phyloP scores from a whole-genome alignment of 2,888 invertebrate genomes.

The Ametastegia equiseti region DNA sequence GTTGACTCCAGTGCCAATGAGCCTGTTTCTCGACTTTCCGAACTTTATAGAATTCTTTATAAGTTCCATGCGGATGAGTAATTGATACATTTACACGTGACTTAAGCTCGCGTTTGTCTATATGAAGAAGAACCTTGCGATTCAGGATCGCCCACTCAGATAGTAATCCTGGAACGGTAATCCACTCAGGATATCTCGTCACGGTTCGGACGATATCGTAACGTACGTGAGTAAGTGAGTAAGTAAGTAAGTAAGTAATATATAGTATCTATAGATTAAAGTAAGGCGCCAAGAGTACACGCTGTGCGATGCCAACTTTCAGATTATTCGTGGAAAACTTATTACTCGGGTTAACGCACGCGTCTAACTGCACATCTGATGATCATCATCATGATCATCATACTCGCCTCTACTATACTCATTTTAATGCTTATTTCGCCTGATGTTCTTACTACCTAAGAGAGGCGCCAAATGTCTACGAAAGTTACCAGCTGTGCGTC shows the following conservation, averaged over 20 bases:
- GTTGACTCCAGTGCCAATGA: no score
- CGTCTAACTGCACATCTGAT: conserved; percentile 42
- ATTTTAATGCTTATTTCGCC: conserved; percentile 8
- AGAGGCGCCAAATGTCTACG: conserved; percentile 37
- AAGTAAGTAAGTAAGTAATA: neutral
- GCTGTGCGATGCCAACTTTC: conserved; percentile 27
- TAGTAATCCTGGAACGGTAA: conserved; percentile 5
- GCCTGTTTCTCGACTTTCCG: neutral
- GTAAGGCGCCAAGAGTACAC: conserved; percentile 31
- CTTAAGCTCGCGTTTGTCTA: neutral
- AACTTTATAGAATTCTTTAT: neutral
- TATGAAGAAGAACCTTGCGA: neutral
- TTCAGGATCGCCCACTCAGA: neutral
- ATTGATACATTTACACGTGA: neutral
- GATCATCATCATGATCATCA: neutral
- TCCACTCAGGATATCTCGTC: conserved; percentile 4
- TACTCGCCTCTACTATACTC: no score
- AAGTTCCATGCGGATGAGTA: no score
- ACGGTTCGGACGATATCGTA: neutral
- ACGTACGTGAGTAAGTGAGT: no score
- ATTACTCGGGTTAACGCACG: conserved; percentile 48
- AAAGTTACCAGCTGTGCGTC: conserved; percentile 39
- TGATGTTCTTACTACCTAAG: neutral
- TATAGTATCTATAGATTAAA: conserved; percentile 20
- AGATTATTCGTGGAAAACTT: conserved; percentile 47